Evolutionary conservation across 1,140 invertebrate species (phyloP), one percentile per base, ranked within the genome.

Genomic region (Orius laevigatus): DNA sequence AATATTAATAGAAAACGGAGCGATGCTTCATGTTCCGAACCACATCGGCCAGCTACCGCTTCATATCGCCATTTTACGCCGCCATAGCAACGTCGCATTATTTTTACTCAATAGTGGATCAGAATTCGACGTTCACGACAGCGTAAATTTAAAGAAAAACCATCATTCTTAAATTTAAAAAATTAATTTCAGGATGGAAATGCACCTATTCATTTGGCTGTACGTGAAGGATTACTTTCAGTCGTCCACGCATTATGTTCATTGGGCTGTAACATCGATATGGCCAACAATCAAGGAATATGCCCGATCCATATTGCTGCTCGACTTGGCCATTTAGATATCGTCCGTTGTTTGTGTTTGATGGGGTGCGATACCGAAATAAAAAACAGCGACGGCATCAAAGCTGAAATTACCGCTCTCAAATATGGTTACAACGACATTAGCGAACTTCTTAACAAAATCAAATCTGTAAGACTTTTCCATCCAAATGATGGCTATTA

Each of bases 391-490:
- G 80, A 83, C 63, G 82, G 82, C 50, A 78, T 87, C 25, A 74
- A 78, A 38, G 81, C 83, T 9, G 84, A 88, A 61, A 80, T 88
- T 16, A 80, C 81, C 51, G 84, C 84, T 12, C 68, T 86, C 36
- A 83, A 84, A 58, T 75, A 85, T 57, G 82, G 83, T 35, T 73
- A 81, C 60, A 74, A 74, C 40, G 72, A 82, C 54, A 81, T 86
- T 51, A 78, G 78, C 18, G 76, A 76, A 52, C 64, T 89, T 8
- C 66, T 89, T 36, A 76, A 74, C 58, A 75, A 72, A 56, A 63
- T 87, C 33, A 74, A 74, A 66, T 75, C 72, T 61, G 76, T 80
- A 63, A 68, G 70, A 64, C 8, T 46, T 36, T 35, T 46, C 41
- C 11, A 31, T 11, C 32, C 15, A 16, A 12, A 38, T 4, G 5